Percentiles rank a stretch among this genome's conserved stretches.
Evolutionary conservation across 1,140 invertebrate genomes (phyloP).

Genomic region (Magallana ariakensis): DNA sequence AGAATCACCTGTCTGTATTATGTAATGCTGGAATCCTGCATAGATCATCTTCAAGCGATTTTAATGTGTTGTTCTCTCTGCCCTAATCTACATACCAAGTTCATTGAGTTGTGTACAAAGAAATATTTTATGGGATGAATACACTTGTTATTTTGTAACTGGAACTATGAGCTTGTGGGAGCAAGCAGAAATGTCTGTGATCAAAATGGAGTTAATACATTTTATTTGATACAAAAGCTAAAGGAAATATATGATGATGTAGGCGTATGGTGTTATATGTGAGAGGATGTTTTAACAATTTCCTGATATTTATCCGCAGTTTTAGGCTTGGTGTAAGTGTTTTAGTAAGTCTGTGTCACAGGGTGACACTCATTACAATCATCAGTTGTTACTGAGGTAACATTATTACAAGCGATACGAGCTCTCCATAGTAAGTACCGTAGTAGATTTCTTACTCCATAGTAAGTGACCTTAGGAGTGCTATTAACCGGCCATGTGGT

Average conservation of each 20-base stretch:
- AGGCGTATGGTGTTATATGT: background rate
- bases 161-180: background rate
- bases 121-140: slow-evolving; percentile 22
- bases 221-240: background rate
- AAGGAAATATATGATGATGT: background rate
- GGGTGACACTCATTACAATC: background rate
- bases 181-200: background rate
- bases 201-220: background rate
- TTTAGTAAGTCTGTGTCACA: background rate
- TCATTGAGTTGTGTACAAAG: slow-evolving; percentile 36
- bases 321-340: background rate
- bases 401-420: background rate
- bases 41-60: slow-evolving; percentile 14
- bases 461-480: background rate
- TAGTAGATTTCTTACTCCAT: background rate
- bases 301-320: background rate
- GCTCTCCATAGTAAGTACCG: background rate
- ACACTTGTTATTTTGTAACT: slow-evolving; percentile 18
- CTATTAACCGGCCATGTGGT: background rate
- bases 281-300: background rate
- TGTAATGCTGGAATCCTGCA: background rate
- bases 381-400: background rate
- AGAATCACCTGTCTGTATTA: slow-evolving; percentile 10
- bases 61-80: slow-evolving; percentile 6
- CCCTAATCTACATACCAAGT: slow-evolving; percentile 17